Conservation (phyloP, 1,140 invertebrate species). For the Thaumatotibia leucotreta region DNA sequence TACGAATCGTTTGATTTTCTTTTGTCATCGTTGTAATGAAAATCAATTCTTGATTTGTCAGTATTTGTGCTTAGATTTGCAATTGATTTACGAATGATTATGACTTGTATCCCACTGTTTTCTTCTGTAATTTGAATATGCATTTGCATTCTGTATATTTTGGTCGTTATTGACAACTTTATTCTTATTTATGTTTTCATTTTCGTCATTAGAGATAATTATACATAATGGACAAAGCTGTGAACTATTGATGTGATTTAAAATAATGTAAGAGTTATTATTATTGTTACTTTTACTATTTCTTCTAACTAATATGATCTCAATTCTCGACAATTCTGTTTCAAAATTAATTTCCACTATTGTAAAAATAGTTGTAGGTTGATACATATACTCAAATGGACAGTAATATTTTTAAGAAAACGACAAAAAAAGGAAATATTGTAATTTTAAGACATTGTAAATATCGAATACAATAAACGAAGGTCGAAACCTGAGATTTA, state of each 20-base stretch:
- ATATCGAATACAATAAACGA: slow-evolving; percentile 54
- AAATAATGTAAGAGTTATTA: slow-evolving; percentile 14
- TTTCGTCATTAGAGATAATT: slow-evolving; percentile 22
- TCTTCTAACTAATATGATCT: slow-evolving; percentile 33
- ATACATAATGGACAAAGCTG: slow-evolving; percentile 38
- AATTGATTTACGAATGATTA: too few relatives aligned
- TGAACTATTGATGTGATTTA: slow-evolving; percentile 45
- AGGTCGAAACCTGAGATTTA: neutral
- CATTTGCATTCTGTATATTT: neutral
- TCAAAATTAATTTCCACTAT: slow-evolving; percentile 22
- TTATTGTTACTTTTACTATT: slow-evolving; percentile 32
- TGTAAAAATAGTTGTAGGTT: slow-evolving; percentile 30
- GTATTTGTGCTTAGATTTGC: too few relatives aligned
- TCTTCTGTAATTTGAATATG: slow-evolving; percentile 1
- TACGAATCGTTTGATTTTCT: slow-evolving; percentile 18
- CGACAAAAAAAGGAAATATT: slow-evolving; percentile 54
- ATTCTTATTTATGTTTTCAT: slow-evolving; percentile 21
- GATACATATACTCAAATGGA: slow-evolving; percentile 50
- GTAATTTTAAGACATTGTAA: slow-evolving; percentile 64
- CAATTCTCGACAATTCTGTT: slow-evolving; percentile 21
- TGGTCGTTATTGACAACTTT: neutral
- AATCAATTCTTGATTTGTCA: too few relatives aligned
- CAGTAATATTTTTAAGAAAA: slow-evolving; percentile 64
- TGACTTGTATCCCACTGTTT: too few relatives aligned
- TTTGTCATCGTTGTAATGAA: slow-evolving; percentile 13